These are phyloP conservation scores for Corythornis vintsioides DNA, from an alignment of 2,113 vertebrate species.

Conservation along the genomic window DNA sequence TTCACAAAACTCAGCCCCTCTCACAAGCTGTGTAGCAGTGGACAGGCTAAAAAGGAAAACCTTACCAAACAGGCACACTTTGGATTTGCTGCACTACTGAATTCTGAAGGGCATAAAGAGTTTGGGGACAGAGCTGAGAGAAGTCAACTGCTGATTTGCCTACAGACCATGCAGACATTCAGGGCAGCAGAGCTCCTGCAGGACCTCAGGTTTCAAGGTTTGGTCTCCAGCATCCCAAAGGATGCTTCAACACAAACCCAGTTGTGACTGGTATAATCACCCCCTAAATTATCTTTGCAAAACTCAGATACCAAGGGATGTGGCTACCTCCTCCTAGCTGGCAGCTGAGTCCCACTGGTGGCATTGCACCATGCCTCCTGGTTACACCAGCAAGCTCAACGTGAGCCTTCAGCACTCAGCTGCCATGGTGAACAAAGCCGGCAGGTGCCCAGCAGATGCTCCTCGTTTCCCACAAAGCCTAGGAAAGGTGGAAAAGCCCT, in stretches of 20 bases:
- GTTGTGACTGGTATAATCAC: not conserved
- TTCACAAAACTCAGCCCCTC: not conserved
- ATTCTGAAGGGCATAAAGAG: not conserved
- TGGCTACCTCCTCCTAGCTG: not conserved
- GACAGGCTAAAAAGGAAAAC: not conserved
- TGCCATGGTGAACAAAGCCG: fast-evolving
- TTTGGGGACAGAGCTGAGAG: not conserved
- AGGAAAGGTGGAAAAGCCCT: not conserved
- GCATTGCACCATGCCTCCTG: fast-evolving
- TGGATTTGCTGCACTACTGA: not conserved
- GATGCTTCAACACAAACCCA: not conserved
- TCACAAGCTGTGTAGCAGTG: not conserved
- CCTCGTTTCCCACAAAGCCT: fast-evolving
- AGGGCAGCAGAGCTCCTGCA: not conserved
- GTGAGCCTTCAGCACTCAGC: not conserved
- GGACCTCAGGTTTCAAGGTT: not conserved
- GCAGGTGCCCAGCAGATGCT: not conserved
- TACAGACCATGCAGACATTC: not conserved
- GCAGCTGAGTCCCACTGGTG: not conserved
- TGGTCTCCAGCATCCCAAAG: not conserved
- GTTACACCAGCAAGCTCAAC: fast-evolving
- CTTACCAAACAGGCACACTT: not conserved
- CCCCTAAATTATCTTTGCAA: not conserved
- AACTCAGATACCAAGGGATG: not conserved
- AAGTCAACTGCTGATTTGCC: not conserved